These are phyloP conservation scores for Trialeurodes vaporariorum DNA, from an alignment of 1,140 invertebrate species.

Conservation along the genomic window DNA sequence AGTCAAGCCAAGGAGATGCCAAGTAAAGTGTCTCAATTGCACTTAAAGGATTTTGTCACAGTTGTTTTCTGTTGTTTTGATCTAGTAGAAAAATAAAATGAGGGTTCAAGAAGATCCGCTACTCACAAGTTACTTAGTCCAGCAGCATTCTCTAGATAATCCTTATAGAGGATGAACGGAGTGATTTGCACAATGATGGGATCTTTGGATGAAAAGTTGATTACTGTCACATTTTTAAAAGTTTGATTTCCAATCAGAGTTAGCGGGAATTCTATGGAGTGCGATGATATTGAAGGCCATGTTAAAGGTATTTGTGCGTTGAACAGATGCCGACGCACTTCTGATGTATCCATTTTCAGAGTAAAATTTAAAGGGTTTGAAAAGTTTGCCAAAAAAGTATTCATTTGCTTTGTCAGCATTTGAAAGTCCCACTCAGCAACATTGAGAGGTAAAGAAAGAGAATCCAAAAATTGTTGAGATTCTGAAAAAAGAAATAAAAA, in stretches of 20 bases:
- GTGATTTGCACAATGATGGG: conserved; percentile 46
- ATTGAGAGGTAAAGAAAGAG: not conserved
- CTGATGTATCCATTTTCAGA: conserved; percentile 51
- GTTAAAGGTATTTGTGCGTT: conserved; percentile 52
- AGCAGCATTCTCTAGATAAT: conserved; percentile 4
- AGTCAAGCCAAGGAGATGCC: no score
- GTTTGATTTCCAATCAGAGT: conserved; percentile 70
- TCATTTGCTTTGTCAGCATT: not conserved
- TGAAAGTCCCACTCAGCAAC: not conserved
- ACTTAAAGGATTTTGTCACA: no score
- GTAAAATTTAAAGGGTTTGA: conserved; percentile 15
- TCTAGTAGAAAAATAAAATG: no score
- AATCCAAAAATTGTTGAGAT: not conserved
- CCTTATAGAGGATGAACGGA: conserved; percentile 28
- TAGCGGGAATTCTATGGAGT: conserved; percentile 55
- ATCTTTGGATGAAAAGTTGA: conserved; percentile 46
- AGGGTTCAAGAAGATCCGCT: no score
- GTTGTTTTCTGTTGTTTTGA: no score
- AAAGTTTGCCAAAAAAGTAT: not conserved
- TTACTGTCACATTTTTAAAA: conserved; percentile 44
- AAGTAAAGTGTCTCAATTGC: no score
- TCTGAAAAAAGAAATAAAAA: no score
- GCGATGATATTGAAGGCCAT: conserved; percentile 54
- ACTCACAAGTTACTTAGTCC: not conserved
- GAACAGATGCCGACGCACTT: conserved; percentile 44